Evolutionary conservation across 2,888 invertebrate species (phyloP).

Genomic region (Chymomyza procnemis): DNA sequence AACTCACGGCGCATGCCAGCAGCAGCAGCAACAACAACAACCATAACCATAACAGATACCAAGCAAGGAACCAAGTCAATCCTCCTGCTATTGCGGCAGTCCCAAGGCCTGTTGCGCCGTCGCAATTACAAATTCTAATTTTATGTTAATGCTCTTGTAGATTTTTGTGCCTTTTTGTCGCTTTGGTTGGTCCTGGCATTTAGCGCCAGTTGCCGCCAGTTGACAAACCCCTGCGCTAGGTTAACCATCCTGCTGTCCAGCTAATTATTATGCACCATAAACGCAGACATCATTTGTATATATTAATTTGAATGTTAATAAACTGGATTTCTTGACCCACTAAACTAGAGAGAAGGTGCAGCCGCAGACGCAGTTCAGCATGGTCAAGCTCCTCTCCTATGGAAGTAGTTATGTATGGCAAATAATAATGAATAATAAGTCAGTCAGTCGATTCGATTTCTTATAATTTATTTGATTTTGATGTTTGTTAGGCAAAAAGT

Average conservation of each 20-base stretch:
- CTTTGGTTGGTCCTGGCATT: slow-evolving; percentile 42
- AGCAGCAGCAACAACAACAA: slow-evolving; percentile 37
- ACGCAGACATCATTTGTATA: slow-evolving; percentile 65
- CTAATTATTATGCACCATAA: slow-evolving; percentile 73
- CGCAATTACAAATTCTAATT: slow-evolving; percentile 78
- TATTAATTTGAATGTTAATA: slow-evolving; percentile 75
- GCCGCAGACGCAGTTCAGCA: slow-evolving; percentile 15
- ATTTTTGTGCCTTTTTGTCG: slow-evolving; percentile 18
- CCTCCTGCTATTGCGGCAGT: slow-evolving; percentile 30
- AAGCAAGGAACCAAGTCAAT: not conserved
- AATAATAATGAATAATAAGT: slow-evolving; percentile 69
- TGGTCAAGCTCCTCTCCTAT: slow-evolving; percentile 29
- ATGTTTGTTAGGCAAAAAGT: slow-evolving; percentile 50
- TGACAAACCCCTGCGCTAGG: slow-evolving; percentile 19
- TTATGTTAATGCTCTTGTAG: slow-evolving; percentile 72
- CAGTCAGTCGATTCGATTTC: slow-evolving; percentile 44
- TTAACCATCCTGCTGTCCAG: not conserved
- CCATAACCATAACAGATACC: not conserved
- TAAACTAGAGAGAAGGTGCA: slow-evolving; percentile 58
- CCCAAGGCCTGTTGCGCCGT: slow-evolving; percentile 67
- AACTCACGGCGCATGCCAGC: slow-evolving; percentile 67
- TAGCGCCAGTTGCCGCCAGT: slow-evolving; percentile 50
- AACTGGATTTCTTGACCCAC: slow-evolving; percentile 76
- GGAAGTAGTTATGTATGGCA: slow-evolving; percentile 22
- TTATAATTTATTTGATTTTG: slow-evolving; percentile 65